Percentiles rank a stretch among this genome's conserved stretches.
phyloP scores from a whole-genome alignment of 1,140 invertebrate genomes.

The Caenorhabditis tropicalis region DNA sequence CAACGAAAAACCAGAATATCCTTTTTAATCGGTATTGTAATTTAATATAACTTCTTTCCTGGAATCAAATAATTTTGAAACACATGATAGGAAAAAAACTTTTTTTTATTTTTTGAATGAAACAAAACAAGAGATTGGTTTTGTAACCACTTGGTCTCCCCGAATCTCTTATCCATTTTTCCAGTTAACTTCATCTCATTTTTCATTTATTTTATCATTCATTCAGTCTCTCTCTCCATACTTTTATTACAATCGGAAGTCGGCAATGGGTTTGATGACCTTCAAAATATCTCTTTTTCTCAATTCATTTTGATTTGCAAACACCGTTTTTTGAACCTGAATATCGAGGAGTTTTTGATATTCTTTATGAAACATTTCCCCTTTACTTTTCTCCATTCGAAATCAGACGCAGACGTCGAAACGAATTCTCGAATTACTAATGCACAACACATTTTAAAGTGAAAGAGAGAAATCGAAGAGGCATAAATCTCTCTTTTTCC shows the following conservation, averaged over 20 bases:
- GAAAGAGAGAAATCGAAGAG: not conserved
- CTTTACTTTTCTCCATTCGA: not conserved
- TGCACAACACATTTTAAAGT: constrained; percentile 33
- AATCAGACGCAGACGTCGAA: not conserved
- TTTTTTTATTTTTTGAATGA: too few species aligned
- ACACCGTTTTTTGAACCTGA: not conserved
- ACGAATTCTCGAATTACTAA: constrained; percentile 19
- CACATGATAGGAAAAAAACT: too few species aligned
- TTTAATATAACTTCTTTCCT: too few species aligned
- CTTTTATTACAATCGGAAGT: constrained; percentile 18
- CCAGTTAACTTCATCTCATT: not conserved
- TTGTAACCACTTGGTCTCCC: too few species aligned
- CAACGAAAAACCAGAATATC: too few species aligned
- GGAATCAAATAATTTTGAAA: too few species aligned
- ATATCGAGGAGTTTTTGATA: not conserved
- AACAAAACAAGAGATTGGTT: too few species aligned
- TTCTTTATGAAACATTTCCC: not conserved
- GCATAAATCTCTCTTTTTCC: not conserved
- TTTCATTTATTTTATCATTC: not conserved
- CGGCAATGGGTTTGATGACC: not conserved
- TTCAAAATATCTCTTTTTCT: constrained; percentile 40
- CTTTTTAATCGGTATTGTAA: too few species aligned
- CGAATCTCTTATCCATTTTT: not conserved
- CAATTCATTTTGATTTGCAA: not conserved
- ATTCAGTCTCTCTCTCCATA: not conserved